Conservation (phyloP, 1,140 invertebrate species). For the Proales similis region DNA sequence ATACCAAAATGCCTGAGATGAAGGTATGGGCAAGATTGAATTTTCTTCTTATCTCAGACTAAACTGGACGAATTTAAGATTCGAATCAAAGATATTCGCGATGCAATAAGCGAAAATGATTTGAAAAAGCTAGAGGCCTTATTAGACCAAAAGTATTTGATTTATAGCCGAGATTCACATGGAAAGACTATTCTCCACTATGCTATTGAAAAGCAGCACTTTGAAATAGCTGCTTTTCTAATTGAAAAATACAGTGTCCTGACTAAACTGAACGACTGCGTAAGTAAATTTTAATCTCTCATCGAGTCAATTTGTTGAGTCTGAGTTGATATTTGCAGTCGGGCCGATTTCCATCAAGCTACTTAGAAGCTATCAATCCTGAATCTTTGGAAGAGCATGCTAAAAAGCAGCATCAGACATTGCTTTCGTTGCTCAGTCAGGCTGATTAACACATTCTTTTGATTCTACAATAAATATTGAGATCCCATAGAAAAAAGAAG, state of each 20-base stretch:
- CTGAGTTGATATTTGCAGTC: too few species aligned
- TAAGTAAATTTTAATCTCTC: slow-evolving; percentile 14
- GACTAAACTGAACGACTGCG: slow-evolving; percentile 27
- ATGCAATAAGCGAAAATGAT: not conserved
- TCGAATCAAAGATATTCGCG: slow-evolving; percentile 11
- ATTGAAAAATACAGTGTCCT: slow-evolving; percentile 22
- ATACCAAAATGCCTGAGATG: not conserved
- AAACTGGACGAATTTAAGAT: not conserved
- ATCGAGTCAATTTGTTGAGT: too few species aligned
- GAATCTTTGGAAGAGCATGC: too few species aligned
- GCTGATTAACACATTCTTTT: too few species aligned
- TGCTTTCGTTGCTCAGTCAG: too few species aligned
- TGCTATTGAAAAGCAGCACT: slow-evolving; percentile 27
- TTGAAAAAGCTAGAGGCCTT: not conserved
- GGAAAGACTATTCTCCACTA: slow-evolving; percentile 13
- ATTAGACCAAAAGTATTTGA: slow-evolving; percentile 14
- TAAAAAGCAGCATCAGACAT: too few species aligned
- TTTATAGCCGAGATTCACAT: slow-evolving; percentile 5
- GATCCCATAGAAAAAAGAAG: too few species aligned
- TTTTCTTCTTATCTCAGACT: not conserved
- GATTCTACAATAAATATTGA: too few species aligned
- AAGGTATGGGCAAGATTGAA: not conserved
- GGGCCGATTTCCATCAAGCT: too few species aligned
- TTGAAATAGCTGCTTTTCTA: not conserved
- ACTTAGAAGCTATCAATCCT: too few species aligned